Conservation (phyloP, 2,113 vertebrate species). For the Seriola dumerili region DNA sequence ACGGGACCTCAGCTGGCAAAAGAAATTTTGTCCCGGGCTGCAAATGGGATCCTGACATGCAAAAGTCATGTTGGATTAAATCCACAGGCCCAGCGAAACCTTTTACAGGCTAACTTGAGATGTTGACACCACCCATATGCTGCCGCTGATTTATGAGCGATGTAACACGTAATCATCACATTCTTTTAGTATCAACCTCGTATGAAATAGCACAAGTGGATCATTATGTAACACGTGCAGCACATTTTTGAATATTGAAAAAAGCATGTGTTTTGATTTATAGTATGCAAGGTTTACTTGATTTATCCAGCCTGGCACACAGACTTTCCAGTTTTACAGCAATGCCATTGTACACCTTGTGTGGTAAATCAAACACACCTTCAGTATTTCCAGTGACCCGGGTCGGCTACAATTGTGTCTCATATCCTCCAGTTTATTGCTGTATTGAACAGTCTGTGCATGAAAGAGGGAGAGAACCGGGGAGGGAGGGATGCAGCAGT, state of each 20-base stretch:
- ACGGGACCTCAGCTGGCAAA: constrained; percentile 70
- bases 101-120: constrained; percentile 42
- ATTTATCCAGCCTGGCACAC: constrained; percentile 44
- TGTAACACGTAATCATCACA: constrained; percentile 58
- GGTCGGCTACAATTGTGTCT: constrained; percentile 70
- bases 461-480: constrained; percentile 22
- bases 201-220: constrained; percentile 26
- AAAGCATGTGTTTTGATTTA: constrained; percentile 45
- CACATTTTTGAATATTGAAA: constrained; percentile 51
- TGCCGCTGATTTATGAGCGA: constrained; percentile 60
- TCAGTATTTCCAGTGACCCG: constrained; percentile 63
- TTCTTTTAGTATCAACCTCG: constrained; percentile 55
- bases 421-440: constrained; percentile 76
- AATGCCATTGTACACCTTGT: constrained; percentile 12
- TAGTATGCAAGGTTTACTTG: constrained; percentile 1
- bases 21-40: constrained; percentile 46
- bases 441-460: constrained; percentile 30
- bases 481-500: constrained; percentile 56
- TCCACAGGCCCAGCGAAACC: constrained; percentile 42
- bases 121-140: constrained; percentile 58
- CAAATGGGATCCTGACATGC: constrained; percentile 75
- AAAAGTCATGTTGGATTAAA: constrained; percentile 71
- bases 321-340: constrained; percentile 30
- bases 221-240: constrained; percentile 44
- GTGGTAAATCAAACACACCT: constrained; percentile 73